Base-by-base conservation (phyloP, 2,113 vertebrate genomes). In the Oriolus oriolus region DNA sequence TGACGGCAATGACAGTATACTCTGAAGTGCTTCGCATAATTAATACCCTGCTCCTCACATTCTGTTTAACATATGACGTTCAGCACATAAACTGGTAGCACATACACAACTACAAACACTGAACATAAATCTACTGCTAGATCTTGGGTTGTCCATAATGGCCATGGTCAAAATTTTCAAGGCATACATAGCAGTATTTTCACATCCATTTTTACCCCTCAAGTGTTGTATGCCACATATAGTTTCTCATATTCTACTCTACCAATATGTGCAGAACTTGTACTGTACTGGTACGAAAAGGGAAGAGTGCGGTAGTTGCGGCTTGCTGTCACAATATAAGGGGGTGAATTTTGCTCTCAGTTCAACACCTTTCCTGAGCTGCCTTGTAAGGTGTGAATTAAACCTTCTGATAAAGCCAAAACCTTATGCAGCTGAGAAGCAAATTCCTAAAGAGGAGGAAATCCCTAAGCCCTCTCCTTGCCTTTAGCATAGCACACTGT, bases 51-150 rank as follows among this genome's bases (percentile, higher is more conserved):
- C 69, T 94, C 83, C 35, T 89, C 73, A 31, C 2, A 1, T 56
- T 96, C 89, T 97, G 71, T 95, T 97, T 95, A 95, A 84, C 83
- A 95, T 87, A 96, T 75, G 95, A 97, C 93, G 92, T 71, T 92
- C 59, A 93, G 90, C 54, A 97, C 80, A 76, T 11, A 39, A 81
- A 95, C 54, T 83, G 60, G 83, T 84, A 94, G 53, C 86, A 90
- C 78, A 53, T 57, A 88, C 49, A 97, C 49, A 92, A 35, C 13
- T 82, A 63, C 49, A 83, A 85, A 97, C 74, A 94, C 61, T 42
- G 59, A 95, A 96, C 88, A 93, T 81, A 91, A 80, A 49, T 85
- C 88, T 96, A 49, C 28, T 54, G 39, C 94, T 94, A 65, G 37
- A 88, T 89, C 24, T 84, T 47, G 83, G 84, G 30, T 73, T 83